These are phyloP conservation scores for Luidia sarsii DNA, from an alignment of 53 echinoderm and acorn worm species.

Conservation along the genomic window DNA sequence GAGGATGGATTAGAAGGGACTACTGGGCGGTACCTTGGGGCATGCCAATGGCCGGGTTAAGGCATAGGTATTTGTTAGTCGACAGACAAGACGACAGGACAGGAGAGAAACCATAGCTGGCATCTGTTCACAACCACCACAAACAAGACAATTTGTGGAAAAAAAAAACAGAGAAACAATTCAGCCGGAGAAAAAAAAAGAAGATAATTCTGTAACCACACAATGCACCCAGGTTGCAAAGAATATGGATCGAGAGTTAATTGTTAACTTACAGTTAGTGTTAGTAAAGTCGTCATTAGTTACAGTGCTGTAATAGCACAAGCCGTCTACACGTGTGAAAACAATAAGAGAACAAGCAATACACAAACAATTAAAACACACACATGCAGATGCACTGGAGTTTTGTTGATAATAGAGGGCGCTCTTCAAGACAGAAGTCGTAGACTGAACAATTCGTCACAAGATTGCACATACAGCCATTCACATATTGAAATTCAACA, in stretches of 20 bases:
- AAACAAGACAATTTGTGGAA: too few relatives aligned
- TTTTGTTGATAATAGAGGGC: too few relatives aligned
- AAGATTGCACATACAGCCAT: too few relatives aligned
- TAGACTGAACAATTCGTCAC: too few relatives aligned
- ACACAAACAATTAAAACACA: not conserved
- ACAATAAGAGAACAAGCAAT: not conserved
- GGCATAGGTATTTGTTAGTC: conserved; percentile 24
- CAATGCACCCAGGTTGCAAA: too few relatives aligned
- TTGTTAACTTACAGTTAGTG: conserved; percentile 44
- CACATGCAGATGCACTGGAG: not conserved
- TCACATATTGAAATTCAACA: too few relatives aligned
- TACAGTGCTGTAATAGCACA: conserved; percentile 26
- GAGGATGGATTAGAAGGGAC: too few relatives aligned
- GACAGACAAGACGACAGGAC: not conserved
- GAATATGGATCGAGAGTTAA: too few relatives aligned
- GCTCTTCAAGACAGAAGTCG: too few relatives aligned
- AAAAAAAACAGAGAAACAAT: not conserved
- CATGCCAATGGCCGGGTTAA: conserved; percentile 42
- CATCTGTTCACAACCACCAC: not conserved
- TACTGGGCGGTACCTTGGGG: conserved; percentile 27
- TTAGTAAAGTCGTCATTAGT: conserved; percentile 25
- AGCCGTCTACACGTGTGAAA: conserved; percentile 7
- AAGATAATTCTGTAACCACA: too few relatives aligned
- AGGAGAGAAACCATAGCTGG: not conserved
- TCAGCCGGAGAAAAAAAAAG: not conserved